Evolutionary conservation across 1,140 invertebrate species (phyloP), one percentile per base, ranked within the genome.

Genomic region (Eriocheir sinensis): DNA sequence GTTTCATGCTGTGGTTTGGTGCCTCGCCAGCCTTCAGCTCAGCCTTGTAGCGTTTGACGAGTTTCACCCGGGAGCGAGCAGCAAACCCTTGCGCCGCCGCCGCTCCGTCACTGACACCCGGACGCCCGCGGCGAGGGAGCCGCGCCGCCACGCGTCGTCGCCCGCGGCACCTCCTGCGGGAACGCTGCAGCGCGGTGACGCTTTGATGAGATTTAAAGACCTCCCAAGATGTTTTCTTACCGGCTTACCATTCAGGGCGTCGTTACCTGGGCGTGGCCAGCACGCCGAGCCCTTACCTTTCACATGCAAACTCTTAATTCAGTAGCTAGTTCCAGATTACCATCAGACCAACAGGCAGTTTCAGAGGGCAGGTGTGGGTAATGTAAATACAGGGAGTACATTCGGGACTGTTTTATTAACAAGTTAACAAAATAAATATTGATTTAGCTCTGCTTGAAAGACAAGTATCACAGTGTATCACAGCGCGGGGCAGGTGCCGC

Each of bases 341-440:
- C n/a, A 6, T 72, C 8, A 15, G n/a, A 72, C 60, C 21, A n/a
- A n/a, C n/a, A n/a, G n/a, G n/a, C 60, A 72, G 21, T 72, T 72
- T 21, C 27, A 48, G 15, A 48, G 15, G 44, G 44, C 15, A 48
- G 44, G 21, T 53, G 4, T 48, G 60, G n/a, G 8, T 72, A 6
- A 72, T 72, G 60, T 34, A 53, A n/a, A 94, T 85, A 72, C 30
- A 83, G 6, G 89, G 34, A 36, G 44, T 91, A 91, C 79, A 91
- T 91, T 91, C 41, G 89, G 79, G 60, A 94, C 93, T 94, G 93
- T 94, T 94, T 94, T 94, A 94, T 94, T 94, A 94, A 94, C 93
- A 91, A 94, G 85, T 53, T 94, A 94, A 94, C 93, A 94, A 94
- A 94, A 94, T 91, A 94, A 91, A 94, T 91, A 94, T 83, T 72